phyloP scores from a whole-genome alignment of 1,140 invertebrate genomes.

The Sitodiplosis mosellana region DNA sequence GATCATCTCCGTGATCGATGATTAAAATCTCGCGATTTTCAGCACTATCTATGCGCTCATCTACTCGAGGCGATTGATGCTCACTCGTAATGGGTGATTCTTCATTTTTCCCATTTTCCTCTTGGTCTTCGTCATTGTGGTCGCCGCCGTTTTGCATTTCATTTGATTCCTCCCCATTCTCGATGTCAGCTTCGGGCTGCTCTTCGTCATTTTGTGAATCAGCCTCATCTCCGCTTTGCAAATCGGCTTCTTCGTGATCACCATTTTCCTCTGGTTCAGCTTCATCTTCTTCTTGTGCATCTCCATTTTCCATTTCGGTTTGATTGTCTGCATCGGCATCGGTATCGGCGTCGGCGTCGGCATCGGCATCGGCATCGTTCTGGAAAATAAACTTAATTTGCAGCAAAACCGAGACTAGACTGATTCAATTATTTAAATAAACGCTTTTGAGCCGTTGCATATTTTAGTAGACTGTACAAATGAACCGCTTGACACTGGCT shows the following conservation, averaged over 20 bases:
- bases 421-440: no score
- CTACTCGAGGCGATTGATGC: no score
- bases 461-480: no score
- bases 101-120: conserved; percentile 10
- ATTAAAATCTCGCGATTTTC: neutral
- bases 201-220: conserved; percentile 1
- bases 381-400: no score
- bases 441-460: no score
- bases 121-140: conserved; percentile 7
- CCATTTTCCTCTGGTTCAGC: conserved; percentile 1
- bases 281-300: conserved; percentile 1
- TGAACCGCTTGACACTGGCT: no score
- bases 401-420: no score
- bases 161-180: conserved; percentile 3
- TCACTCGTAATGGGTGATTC: neutral
- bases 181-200: conserved; percentile 1
- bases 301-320: conserved; percentile 5
- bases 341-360: conserved; percentile 8
- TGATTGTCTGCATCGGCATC: conserved; percentile 9
- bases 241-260: neutral
- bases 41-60: no score
- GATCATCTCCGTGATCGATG: neutral
- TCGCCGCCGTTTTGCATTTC: conserved; percentile 13
- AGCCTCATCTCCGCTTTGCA: neutral
- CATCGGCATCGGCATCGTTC: conserved; percentile 1